Conservation (phyloP, 2,888 invertebrate genomes). For the Brachyopa scutellaris region DNA sequence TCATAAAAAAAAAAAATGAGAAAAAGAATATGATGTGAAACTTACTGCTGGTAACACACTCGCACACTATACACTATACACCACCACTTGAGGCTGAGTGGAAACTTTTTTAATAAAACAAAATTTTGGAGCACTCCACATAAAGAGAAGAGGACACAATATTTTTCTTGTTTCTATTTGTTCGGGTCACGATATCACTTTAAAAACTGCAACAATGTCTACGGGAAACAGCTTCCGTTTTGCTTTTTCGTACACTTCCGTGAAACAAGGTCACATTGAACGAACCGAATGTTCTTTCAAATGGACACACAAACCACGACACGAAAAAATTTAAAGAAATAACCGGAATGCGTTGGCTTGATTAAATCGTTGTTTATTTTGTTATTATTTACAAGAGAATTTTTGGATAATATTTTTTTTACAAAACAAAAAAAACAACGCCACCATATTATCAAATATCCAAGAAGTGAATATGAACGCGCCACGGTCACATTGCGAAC, state of each 20-base stretch:
- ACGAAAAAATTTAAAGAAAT: not conserved
- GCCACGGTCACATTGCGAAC: constrained; percentile 68
- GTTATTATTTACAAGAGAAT: constrained; percentile 1
- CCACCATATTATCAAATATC: constrained; percentile 9
- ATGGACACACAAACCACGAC: not conserved
- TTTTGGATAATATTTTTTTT: constrained; percentile 14
- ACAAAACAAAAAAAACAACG: not conserved
- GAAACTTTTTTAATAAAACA: constrained; percentile 66
- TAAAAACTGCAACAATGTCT: constrained; percentile 57
- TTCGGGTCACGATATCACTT: constrained; percentile 39
- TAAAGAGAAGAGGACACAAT: constrained; percentile 26
- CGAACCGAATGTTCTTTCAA: not conserved
- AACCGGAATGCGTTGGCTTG: not conserved
- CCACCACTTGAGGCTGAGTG: constrained; percentile 27
- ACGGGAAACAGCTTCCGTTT: constrained; percentile 18
- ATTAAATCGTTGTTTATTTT: constrained; percentile 35
- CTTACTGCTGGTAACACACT: constrained; percentile 42
- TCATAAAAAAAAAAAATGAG: constrained; percentile 58
- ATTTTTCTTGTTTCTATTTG: constrained; percentile 4
- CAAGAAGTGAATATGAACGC: constrained; percentile 48
- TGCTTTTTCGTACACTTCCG: constrained; percentile 24
- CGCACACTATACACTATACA: not conserved
- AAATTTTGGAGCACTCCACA: constrained; percentile 33
- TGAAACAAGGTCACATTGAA: constrained; percentile 44
- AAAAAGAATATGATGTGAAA: constrained; percentile 35